Evolutionary conservation across 2,797 vertebrate genomes (phyloP).

Genomic region (Chrosomus eos): DNA sequence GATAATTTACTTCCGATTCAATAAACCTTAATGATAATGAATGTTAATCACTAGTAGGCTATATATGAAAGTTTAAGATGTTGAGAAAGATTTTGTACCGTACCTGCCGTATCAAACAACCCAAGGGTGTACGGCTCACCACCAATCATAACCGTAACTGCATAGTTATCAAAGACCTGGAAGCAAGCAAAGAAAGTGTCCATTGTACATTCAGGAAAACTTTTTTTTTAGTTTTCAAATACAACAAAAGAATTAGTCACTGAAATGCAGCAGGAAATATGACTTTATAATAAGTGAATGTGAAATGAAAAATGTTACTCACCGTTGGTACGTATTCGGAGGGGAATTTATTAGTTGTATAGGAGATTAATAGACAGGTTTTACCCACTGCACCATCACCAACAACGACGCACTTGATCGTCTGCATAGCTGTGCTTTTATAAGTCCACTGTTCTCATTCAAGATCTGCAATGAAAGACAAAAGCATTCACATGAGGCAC

Average conservation of each 20-base stretch:
- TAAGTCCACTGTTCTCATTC: slow-evolving; percentile 75
- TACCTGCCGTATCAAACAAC: slow-evolving; percentile 85
- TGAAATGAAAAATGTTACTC: slow-evolving; percentile 58
- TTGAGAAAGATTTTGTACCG: slow-evolving; percentile 8
- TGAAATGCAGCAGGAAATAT: not conserved
- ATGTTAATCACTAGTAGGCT: not conserved
- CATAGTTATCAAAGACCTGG: slow-evolving; percentile 86
- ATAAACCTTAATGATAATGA: not conserved
- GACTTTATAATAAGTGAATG: not conserved
- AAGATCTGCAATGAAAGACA: slow-evolving; percentile 71
- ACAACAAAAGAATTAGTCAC: not conserved
- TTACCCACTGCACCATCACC: slow-evolving; percentile 85
- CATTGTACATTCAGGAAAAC: not conserved
- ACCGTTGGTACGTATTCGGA: slow-evolving; percentile 86
- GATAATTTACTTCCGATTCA: not conserved
- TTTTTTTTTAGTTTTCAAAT: not conserved
- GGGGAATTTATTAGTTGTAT: slow-evolving; percentile 86
- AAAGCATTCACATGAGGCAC: not conserved
- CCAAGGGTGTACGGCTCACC: slow-evolving; percentile 84
- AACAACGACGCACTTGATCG: slow-evolving; percentile 85
- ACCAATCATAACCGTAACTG: slow-evolving; percentile 85
- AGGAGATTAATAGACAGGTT: slow-evolving; percentile 86
- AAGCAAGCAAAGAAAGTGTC: slow-evolving; percentile 41
- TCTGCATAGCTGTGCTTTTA: slow-evolving; percentile 81
- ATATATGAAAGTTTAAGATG: not conserved